A percentile compares a stretch with the other conserved stretches of the same genome.
These are phyloP conservation scores for Harpagoxenus sublaevis DNA, from an alignment of 2,888 invertebrate genomes.

Conservation along the genomic window DNA sequence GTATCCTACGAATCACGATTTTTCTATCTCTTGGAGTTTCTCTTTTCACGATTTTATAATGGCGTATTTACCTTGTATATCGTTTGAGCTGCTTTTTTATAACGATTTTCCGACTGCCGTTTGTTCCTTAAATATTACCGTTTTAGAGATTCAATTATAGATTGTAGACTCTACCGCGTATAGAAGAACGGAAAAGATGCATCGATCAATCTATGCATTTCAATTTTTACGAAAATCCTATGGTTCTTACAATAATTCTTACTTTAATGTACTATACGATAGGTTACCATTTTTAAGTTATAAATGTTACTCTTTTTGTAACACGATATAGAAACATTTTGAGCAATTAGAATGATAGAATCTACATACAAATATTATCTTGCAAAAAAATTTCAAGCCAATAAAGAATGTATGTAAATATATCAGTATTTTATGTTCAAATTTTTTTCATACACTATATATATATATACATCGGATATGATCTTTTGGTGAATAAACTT, in stretches of 20 bases:
- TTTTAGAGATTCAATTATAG: slow-evolving; percentile 78
- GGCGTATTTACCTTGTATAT: not conserved
- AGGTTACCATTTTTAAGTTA: not conserved
- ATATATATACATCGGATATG: not conserved
- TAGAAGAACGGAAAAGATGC: slow-evolving; percentile 55
- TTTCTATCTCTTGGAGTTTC: slow-evolving; percentile 8
- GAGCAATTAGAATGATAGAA: not conserved
- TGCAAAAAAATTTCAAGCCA: not conserved
- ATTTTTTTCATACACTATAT: not conserved
- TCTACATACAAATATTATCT: not conserved
- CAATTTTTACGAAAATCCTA: slow-evolving; percentile 5
- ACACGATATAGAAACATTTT: not conserved
- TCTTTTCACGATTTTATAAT: slow-evolving; percentile 27
- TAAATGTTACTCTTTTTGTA: not conserved
- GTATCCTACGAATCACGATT: slow-evolving; percentile 22
- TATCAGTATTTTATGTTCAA: not conserved
- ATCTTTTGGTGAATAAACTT: not conserved
- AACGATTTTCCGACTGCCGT: slow-evolving; percentile 54
- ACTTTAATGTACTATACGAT: not conserved
- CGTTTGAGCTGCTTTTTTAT: not conserved
- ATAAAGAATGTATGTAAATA: not conserved
- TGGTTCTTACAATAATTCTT: not conserved
- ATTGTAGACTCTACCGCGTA: slow-evolving; percentile 60
- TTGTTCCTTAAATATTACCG: slow-evolving; percentile 53
- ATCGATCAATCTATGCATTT: not conserved